phyloP scores from a whole-genome alignment of 2,888 invertebrate genomes.

The Ormyrus nitidulus region DNA sequence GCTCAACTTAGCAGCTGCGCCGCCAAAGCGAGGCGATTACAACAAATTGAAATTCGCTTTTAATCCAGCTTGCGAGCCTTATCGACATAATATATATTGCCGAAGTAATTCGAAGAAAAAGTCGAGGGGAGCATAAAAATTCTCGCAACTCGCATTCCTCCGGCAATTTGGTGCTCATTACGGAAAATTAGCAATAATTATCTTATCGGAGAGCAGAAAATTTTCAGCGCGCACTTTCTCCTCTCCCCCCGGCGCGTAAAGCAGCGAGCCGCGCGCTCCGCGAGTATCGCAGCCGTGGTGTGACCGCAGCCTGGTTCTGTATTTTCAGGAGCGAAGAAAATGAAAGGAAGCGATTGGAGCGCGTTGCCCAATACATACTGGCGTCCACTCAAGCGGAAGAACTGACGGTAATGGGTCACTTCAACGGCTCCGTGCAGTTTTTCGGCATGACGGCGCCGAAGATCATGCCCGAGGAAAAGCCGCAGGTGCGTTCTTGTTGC shows the following conservation, averaged over 20 bases:
- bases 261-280: not conserved
- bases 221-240: too few relatives aligned
- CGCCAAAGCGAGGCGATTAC: too few relatives aligned
- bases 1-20: too few relatives aligned
- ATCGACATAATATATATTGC: too few relatives aligned
- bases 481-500: conserved; percentile 42
- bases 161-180: too few relatives aligned
- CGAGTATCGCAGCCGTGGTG: not conserved
- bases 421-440: conserved; percentile 64
- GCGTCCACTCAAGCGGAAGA: conserved; percentile 63
- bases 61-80: too few relatives aligned
- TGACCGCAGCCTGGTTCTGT: not conserved
- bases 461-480: conserved; percentile 42
- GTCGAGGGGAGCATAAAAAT: too few relatives aligned
- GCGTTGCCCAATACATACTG: conserved; percentile 64
- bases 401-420: conserved; percentile 67
- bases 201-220: too few relatives aligned
- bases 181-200: too few relatives aligned
- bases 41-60: too few relatives aligned
- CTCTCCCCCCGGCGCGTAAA: not conserved
- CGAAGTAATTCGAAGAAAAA: too few relatives aligned
- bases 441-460: conserved; percentile 62
- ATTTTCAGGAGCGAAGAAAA: conserved; percentile 61
- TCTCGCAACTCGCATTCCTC: too few relatives aligned
- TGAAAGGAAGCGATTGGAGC: conserved; percentile 63